These are phyloP conservation scores for Atlantisia rogersi DNA, from an alignment of 2,113 vertebrate genomes.

Conservation along the genomic window DNA sequence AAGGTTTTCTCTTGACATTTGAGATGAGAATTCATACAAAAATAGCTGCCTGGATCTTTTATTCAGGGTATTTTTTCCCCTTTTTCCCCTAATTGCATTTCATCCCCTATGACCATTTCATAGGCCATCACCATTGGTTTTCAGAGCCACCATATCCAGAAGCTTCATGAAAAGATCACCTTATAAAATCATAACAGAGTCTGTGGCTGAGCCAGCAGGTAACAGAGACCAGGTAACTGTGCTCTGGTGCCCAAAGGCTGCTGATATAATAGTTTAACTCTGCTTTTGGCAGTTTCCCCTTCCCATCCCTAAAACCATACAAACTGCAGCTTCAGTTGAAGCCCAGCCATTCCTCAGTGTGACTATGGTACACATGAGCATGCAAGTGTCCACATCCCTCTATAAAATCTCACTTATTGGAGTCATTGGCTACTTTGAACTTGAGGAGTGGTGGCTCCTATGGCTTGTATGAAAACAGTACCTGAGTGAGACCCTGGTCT, in stretches of 20 bases:
- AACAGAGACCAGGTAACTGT: neutral
- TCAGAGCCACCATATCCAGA: neutral
- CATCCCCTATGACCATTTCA: neutral
- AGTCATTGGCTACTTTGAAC: neutral
- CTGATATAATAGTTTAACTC: neutral
- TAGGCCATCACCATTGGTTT: neutral
- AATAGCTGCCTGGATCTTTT: neutral
- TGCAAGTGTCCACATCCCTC: neutral
- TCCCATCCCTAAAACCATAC: neutral
- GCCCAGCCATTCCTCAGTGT: neutral
- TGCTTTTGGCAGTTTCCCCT: neutral
- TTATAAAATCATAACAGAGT: neutral
- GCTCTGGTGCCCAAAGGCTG: neutral
- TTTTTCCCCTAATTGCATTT: neutral
- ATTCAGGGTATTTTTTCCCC: neutral
- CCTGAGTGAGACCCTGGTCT: neutral
- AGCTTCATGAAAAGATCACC: neutral
- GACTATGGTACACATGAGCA: fast-evolving
- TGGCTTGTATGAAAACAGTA: neutral
- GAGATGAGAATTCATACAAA: neutral
- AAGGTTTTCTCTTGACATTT: neutral
- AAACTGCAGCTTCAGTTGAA: neutral
- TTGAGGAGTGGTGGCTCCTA: neutral
- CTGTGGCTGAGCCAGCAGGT: neutral
- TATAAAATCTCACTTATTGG: neutral